Base-by-base conservation (phyloP, 2,797 vertebrate species). In the Heterohyrax brucei region DNA sequence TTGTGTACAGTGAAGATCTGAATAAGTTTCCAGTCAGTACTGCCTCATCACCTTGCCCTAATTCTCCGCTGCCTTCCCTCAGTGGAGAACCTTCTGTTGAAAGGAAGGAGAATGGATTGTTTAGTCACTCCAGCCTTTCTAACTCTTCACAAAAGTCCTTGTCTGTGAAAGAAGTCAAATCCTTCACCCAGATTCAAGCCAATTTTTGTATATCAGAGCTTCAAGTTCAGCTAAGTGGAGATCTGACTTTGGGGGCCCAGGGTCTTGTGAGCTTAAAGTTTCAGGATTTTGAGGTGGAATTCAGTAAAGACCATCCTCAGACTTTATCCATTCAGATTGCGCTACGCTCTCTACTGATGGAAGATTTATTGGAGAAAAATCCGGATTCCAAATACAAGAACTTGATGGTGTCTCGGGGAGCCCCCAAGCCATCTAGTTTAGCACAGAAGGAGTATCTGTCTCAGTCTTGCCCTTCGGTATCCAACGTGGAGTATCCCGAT, bases 371-470 rank as follows among this genome's bases (percentile, higher is more conserved):
- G 96, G 99, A 99, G 80, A 99, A 98, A 87, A 99, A 99, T 72
- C 99, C 99, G 0, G 99, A 99, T 78, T 99, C 99, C 0, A 99
- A 99, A 95, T 99, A 99, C 84, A 99, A 99, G 97, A 99, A 99
- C 95, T 98, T 99, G 83, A 99, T 99, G 99, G 99, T 99, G 70
- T 99, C 99, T 44, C 99, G 98, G 14, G 99, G 99, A 59, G 99
- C 99, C 39, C 99, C 99, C 61, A 99, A 99, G 89, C 98, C 99
- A 1, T 99, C 99, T 80, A 99, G 98, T 85, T 99, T 99, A 96
- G 98, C 98, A 26, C 99, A 99, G 50, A 99, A 99, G 96, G 99
- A 99, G 1, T 99, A 99, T 70, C 99, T 99, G 33, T 99, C 99
- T 28, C 99, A 99, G 94, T 99, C 99, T 78, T 99, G 99, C 92